These are phyloP conservation scores for Sarcophaga variegata DNA, from an alignment of 2,888 invertebrate species.

Conservation along the genomic window DNA sequence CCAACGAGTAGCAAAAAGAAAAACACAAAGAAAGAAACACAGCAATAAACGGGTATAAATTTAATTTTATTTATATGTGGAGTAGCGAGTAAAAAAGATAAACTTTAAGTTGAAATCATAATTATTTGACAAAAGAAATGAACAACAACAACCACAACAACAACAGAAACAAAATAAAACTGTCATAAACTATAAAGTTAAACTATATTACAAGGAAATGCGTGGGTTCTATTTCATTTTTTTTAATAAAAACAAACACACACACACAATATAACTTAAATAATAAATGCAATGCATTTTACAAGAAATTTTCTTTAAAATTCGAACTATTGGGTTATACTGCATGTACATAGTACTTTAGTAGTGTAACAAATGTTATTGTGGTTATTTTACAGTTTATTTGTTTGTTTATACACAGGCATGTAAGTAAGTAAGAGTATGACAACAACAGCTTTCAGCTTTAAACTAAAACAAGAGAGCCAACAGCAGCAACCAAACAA, in stretches of 20 bases:
- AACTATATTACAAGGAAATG: constrained; percentile 67
- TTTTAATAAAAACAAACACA: neutral
- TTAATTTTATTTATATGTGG: constrained; percentile 14
- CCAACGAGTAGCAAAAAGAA: constrained; percentile 18
- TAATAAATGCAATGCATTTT: neutral
- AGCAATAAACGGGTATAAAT: neutral
- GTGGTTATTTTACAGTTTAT: neutral
- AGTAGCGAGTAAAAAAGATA: constrained; percentile 45
- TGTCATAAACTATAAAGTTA: constrained; percentile 55
- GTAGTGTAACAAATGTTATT: neutral
- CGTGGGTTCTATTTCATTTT: constrained; percentile 56
- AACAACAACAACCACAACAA: constrained; percentile 33
- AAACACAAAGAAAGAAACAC: neutral
- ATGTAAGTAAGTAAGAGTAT: neutral
- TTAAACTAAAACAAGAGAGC: constrained; percentile 33
- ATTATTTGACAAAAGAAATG: constrained; percentile 58
- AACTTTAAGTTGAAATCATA: constrained; percentile 51
- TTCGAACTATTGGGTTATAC: neutral
- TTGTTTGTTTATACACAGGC: neutral
- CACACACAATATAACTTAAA: neutral
- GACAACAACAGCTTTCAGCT: constrained; percentile 15
- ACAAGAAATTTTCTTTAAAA: too few species aligned
- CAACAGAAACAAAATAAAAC: constrained; percentile 35
- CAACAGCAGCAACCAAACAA: constrained; percentile 23
- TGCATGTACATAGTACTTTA: neutral